Percentiles rank a stretch among this genome's conserved stretches.
Conservation (phyloP, 2,888 invertebrate genomes). For the Margaritifera margaritifera region DNA sequence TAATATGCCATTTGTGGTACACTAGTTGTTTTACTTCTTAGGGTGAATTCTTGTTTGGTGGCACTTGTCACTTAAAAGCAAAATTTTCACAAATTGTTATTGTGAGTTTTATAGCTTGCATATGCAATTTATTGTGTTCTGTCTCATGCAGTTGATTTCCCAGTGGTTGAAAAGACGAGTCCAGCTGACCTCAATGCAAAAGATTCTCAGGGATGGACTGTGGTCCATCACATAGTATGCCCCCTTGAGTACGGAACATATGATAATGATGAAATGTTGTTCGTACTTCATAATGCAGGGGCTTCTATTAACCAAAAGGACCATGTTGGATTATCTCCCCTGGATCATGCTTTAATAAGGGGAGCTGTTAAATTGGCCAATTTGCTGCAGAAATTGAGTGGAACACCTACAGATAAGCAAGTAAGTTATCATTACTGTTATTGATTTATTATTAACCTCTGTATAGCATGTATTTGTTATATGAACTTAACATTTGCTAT, state of each 20-base stretch:
- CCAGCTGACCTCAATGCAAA: conserved; percentile 57
- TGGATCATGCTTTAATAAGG: conserved; percentile 56
- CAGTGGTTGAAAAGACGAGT: conserved; percentile 58
- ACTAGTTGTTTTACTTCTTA: no score
- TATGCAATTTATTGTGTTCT: not conserved
- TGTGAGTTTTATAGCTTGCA: no score
- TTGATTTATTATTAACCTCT: not conserved
- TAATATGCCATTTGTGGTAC: no score
- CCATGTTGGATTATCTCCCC: conserved; percentile 60
- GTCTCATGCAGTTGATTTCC: conserved; percentile 32
- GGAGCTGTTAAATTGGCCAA: conserved; percentile 56
- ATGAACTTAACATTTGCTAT: no score
- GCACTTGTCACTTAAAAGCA: no score
- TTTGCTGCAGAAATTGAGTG: conserved; percentile 53
- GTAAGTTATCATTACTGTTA: not conserved
- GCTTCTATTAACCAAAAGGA: conserved; percentile 64
- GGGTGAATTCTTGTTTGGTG: no score
- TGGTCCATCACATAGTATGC: conserved; percentile 70
- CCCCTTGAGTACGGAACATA: conserved; percentile 71
- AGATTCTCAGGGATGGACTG: conserved; percentile 71
- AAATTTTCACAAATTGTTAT: no score
- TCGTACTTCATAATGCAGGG: conserved; percentile 65
- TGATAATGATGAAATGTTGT: conserved; percentile 70
- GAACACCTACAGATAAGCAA: not conserved
- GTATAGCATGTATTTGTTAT: no score